Conservation (phyloP, 1,140 invertebrate species). For the Drosophila lini region DNA sequence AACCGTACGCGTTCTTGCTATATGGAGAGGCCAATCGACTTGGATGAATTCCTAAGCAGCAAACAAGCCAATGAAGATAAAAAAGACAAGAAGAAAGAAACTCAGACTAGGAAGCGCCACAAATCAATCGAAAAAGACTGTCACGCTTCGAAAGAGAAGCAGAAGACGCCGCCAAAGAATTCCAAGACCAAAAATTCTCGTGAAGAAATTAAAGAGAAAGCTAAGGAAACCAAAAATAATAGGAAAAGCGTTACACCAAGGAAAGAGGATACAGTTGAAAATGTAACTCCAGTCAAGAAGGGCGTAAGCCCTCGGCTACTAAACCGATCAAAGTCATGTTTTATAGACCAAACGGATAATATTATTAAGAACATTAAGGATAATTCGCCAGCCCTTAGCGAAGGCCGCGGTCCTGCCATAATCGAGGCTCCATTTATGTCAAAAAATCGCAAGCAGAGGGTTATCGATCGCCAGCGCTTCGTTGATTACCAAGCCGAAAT, state of each 20-base stretch:
- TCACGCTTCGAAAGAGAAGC: too few species aligned
- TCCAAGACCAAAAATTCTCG: not conserved
- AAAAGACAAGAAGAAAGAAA: not conserved
- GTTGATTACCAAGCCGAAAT: constrained; percentile 24
- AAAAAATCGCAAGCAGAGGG: constrained; percentile 18
- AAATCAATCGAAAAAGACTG: not conserved
- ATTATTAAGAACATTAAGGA: not conserved
- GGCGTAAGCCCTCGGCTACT: not conserved
- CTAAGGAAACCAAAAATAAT: not conserved
- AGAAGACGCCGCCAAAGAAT: not conserved
- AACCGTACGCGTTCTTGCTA: constrained; percentile 8
- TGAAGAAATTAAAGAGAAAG: not conserved
- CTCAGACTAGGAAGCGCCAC: not conserved
- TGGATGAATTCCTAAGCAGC: not conserved
- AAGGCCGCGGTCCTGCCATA: constrained; percentile 29
- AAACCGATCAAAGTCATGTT: constrained; percentile 6
- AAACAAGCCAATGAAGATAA: not conserved
- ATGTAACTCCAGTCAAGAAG: not conserved
- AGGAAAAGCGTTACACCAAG: not conserved
- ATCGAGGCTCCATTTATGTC: constrained; percentile 63
- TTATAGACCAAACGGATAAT: not conserved
- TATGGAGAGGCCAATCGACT: not conserved
- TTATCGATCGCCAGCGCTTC: constrained; percentile 37
- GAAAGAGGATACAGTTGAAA: not conserved
- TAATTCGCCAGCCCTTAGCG: too few species aligned